A percentile compares a stretch with the other conserved stretches of the same genome.
phyloP scores from a whole-genome alignment of 2,113 vertebrate species.

The Camelus dromedarius region DNA sequence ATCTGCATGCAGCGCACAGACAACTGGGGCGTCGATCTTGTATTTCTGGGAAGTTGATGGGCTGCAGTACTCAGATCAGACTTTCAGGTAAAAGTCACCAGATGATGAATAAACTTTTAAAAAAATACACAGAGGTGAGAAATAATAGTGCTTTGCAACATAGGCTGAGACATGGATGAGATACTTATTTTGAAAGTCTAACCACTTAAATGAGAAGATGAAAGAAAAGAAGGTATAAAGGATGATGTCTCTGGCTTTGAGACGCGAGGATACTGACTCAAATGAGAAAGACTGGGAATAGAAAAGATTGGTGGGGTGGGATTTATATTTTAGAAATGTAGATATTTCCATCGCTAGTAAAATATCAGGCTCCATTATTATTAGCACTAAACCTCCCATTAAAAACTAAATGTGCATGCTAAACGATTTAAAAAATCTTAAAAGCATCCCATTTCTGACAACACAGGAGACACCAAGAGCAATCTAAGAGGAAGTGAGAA shows the following conservation, averaged over 20 bases:
- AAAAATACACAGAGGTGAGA: not conserved
- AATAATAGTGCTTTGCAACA: not conserved
- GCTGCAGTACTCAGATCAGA: not conserved
- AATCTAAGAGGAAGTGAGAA: not conserved
- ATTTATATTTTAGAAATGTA: not conserved
- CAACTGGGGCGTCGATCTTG: not conserved
- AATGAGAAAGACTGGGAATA: not conserved
- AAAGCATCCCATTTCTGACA: not conserved
- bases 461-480: no score
- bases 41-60: not conserved
- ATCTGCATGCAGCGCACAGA: not conserved
- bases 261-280: not conserved
- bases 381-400: not conserved
- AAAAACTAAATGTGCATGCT: not conserved
- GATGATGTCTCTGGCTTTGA: not conserved
- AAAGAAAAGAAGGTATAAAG: not conserved
- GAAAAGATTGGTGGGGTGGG: not conserved
- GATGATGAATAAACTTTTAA: not conserved
- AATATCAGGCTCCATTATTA: not conserved
- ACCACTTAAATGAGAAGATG: not conserved
- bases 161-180: not conserved
- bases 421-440: not conserved
- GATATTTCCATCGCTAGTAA: not conserved
- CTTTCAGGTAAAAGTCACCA: not conserved
- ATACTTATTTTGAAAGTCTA: not conserved